A percentile compares a stretch with the other conserved stretches of the same genome.
These are phyloP conservation scores for Prionace glauca DNA, from an alignment of 2,797 vertebrate genomes.

Conservation along the genomic window DNA sequence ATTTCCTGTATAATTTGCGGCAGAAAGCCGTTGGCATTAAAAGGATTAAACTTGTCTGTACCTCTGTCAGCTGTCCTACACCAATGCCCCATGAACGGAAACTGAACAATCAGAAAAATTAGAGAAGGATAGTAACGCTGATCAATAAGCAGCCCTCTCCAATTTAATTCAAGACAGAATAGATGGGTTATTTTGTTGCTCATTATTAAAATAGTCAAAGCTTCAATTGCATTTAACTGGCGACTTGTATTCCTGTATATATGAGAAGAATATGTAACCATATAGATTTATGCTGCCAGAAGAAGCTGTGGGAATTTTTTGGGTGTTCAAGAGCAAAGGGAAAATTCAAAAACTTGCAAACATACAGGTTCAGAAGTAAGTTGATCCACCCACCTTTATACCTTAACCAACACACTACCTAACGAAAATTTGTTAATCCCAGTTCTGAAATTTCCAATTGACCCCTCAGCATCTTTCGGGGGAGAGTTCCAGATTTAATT, in stretches of 20 bases:
- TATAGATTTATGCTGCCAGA: background rate
- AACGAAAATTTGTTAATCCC: background rate
- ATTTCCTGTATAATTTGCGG: background rate
- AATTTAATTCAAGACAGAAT: background rate
- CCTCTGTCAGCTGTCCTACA: background rate
- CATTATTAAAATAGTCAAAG: too few relatives aligned
- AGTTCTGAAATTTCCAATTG: background rate
- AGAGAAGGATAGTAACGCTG: background rate
- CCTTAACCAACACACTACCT: background rate
- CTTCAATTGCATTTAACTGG: too few relatives aligned
- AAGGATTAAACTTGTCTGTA: background rate
- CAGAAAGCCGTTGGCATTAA: background rate
- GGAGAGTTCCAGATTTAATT: background rate
- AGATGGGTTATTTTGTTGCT: background rate
- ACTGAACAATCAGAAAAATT: too few relatives aligned
- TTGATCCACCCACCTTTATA: background rate
- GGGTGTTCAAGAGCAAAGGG: background rate
- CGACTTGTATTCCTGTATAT: background rate
- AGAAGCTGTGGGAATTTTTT: background rate
- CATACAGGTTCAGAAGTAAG: background rate
- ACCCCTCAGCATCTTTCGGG: background rate
- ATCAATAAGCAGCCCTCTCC: background rate
- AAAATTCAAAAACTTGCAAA: background rate
- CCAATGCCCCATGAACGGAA: background rate
- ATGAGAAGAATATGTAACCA: background rate